A percentile compares a stretch with the other conserved stretches of the same genome.
phyloP scores from a whole-genome alignment of 1,140 invertebrate genomes.

The Orius insidiosus region DNA sequence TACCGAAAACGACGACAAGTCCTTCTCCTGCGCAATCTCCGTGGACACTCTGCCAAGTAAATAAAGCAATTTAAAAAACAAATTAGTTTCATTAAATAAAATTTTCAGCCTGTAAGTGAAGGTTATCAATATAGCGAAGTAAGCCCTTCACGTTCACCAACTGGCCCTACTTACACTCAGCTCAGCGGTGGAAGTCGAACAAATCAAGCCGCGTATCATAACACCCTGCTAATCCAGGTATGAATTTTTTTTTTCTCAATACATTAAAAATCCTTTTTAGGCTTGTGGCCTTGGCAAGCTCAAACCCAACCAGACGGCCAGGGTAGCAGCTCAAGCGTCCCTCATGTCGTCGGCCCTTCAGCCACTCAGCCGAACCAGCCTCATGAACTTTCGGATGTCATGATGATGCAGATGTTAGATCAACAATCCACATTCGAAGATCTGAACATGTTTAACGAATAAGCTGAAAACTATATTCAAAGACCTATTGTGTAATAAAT shows the following conservation, averaged over 20 bases:
- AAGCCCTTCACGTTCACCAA: conserved; percentile 61
- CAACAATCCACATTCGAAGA: conserved; percentile 75
- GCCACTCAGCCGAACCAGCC: conserved; percentile 28
- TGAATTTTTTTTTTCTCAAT: too few relatives aligned
- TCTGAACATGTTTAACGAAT: conserved; percentile 71
- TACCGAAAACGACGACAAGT: conserved; percentile 44
- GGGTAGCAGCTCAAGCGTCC: conserved; percentile 19
- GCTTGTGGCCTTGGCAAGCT: conserved; percentile 51
- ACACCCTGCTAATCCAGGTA: neutral
- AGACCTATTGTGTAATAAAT: too few relatives aligned
- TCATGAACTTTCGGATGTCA: conserved; percentile 66
- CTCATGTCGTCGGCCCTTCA: conserved; percentile 31
- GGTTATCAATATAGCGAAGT: conserved; percentile 61
- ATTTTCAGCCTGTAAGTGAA: conserved; percentile 24
- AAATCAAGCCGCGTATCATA: conserved; percentile 32
- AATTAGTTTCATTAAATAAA: neutral
- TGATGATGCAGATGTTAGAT: conserved; percentile 81
- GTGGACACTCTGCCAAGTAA: conserved; percentile 28
- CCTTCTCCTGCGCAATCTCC: conserved; percentile 39
- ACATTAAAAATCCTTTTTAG: too few relatives aligned
- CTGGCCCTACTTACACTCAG: conserved; percentile 72
- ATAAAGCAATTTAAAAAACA: conserved; percentile 18
- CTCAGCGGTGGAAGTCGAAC: conserved; percentile 39
- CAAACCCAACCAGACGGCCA: conserved; percentile 23
- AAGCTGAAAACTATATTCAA: neutral